Evolutionary conservation across 2,888 invertebrate species (phyloP), one percentile per base, ranked within the genome.

Genomic region (Chaetoderma sp.): DNA sequence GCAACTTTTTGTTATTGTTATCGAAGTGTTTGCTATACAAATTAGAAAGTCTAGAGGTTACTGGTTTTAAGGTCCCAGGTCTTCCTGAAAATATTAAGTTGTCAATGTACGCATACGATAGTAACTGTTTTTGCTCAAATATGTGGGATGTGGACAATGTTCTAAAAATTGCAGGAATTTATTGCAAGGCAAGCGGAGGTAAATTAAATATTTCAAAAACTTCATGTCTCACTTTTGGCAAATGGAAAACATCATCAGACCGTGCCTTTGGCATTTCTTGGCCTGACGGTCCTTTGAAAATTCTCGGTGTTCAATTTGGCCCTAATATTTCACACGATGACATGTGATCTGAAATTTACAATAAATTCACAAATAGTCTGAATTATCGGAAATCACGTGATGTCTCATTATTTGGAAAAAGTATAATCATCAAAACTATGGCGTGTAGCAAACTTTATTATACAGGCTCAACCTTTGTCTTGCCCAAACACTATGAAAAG

Each of bases 11-110:
- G n/a, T 28, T 52, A 13, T 8, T 52, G 28, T 30, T 33, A 1
- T 32, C 32, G 21, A 33, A 52, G 32, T 33, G 32, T 32, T 33
- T 52, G 28, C 32, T 52, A 30, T 2, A 30, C 21, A 52, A 52
- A 28, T 32, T 52, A 4, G 32, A n/a, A 32, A 13, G 32, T n/a
- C 18, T n/a, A 13, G 28, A 28, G 4, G 36, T 64, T 21, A 61
- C 64, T 28, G 66, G 69, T 47, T 32, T 68, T 49, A 52, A 64
- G 21, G n/a, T 64, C 21, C 67, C 68, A 18, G 64, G 60, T 39
- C 32, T n/a, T 23, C 32, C 27, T 25, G 27, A 36, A 16, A 16
- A 10, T 3, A 18, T 33, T 42, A 68, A 68, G 45, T 28, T 65
- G n/a, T 56, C 60, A 13, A 23, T 33, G n/a, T 64, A 25, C 32